A percentile compares a stretch with the other conserved stretches of the same genome.
Conservation (phyloP, 1,140 invertebrate species). For the Apolygus lucorum region DNA sequence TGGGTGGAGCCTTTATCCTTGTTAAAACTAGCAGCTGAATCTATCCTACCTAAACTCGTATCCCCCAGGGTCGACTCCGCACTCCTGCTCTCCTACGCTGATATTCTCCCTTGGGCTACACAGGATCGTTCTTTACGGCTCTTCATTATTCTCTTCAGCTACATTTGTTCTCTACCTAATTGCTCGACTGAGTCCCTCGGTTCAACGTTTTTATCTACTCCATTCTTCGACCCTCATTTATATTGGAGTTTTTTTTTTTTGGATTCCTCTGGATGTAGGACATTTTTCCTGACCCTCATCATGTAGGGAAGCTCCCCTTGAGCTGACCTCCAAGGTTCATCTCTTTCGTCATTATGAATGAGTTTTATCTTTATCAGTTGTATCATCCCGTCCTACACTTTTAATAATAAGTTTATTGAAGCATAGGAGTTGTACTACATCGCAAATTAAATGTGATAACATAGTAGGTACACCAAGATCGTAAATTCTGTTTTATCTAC, state of each 20-base stretch:
- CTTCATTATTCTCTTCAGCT: neutral
- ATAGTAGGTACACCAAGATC: neutral
- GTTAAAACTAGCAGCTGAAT: neutral
- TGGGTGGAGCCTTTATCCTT: no score
- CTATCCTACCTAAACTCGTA: neutral
- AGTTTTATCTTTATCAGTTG: no score
- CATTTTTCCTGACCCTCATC: neutral
- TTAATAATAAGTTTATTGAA: no score
- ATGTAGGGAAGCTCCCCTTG: neutral
- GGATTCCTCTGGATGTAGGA: neutral
- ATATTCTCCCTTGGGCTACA: neutral
- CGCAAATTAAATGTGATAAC: no score
- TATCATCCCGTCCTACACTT: no score
- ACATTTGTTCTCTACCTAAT: neutral
- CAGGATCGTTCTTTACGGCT: neutral
- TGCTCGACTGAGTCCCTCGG: neutral
- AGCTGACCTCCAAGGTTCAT: neutral
- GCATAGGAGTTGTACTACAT: no score
- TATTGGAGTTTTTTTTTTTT: neutral
- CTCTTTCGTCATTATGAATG: neutral
- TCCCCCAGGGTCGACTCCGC: neutral
- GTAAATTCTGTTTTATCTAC: neutral
- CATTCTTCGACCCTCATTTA: neutral
- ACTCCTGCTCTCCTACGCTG: neutral
- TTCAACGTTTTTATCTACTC: neutral